Evolutionary conservation across 2,113 vertebrate genomes (phyloP), one percentile per base, ranked within the genome.

Genomic region (Felis chaus): DNA sequence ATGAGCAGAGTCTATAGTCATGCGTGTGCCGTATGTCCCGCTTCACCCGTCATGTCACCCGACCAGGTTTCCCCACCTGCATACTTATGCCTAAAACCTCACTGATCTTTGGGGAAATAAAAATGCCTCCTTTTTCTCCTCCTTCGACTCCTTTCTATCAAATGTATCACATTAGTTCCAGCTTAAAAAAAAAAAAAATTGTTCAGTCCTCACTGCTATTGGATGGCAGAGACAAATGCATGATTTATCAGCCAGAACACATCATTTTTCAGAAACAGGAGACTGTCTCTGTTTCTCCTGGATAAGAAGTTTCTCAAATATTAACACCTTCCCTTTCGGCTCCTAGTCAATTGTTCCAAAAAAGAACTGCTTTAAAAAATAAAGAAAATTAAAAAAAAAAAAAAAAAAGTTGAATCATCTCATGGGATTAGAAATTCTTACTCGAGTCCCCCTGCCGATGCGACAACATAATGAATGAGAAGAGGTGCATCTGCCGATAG

Each of bases 241-340:
- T 27, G 36, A 57, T 81, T 71, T 57, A 50, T 63, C 82, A 18
- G 61, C 29, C 65, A 23, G 79, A 76, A 45, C 9, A 4, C 6
- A 4, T 50, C 57, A 0, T 94, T 96, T 89, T 89, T 91, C 96
- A 86, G 41, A 68, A 82, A 12, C 13, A 45, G 68, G 81, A 82
- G 27, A 53, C 27, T 66, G 57, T 66, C 76, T 93, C 83, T 92
- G 50, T 50, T 94, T 36, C 41, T 66, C 71, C 27, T 6, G 36
- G 74, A 61, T 92, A 90, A 86, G 88, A 92, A 55, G 39, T 78
- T 79, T 79, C 94, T 86, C 14, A 79, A 79, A 88, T 95, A 86
- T 74, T 68, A 65, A 78, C 68, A 36, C 41, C 55, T 91, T 95
- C 45, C 65, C 55, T 82, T 91, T 83, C 66, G 55, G 21, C 90